Evolutionary conservation across 2,113 vertebrate genomes (phyloP), one percentile per base, ranked within the genome.

Genomic region (Falco punctatus): DNA sequence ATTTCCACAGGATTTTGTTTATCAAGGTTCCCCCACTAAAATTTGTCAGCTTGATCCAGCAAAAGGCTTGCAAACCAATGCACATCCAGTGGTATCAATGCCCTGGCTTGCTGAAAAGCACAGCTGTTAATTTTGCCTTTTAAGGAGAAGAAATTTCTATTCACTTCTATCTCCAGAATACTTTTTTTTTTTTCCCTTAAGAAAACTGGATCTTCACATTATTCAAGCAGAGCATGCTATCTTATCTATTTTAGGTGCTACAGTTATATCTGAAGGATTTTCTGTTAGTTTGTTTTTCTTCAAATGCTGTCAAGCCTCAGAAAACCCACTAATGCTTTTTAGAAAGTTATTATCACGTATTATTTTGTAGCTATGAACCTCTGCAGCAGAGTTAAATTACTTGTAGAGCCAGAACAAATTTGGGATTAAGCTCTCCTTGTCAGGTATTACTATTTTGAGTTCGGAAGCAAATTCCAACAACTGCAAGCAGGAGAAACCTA

Each of bases 21-120:
- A 59, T 54, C 44, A 33, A 13, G 4, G 18, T 46, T 84, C 9
- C 23, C 19, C 13, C 26, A 13, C 6, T 61, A 57, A 30, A 81
- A 65, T 1, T 14, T 15, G 27, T 67, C 59, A 81, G 38, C 59
- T 48, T 22, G 32, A 92, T 38, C 49, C 46, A 62, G 52, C 33
- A 46, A 23, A 58, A 75, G 22, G 40, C 58, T 74, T 57, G 44
- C 80, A 78, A 33, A 3, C 11, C 33, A 15, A 49, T 0, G 0
- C 7, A 35, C 0, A 2, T 42, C 40, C 61, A 0, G 0, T 13
- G 22, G 17, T 21, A 27, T 10, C 40, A 58, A 62, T 10, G n/a
- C 46, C 26, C 26, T 2, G 17, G 24, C 48, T 40, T 57, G 81
- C 44, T 86, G 61, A 84, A 92, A 89, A 71, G 16, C 52, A 79